Evolutionary conservation across 2,113 vertebrate genomes (phyloP).

Genomic region (Okapia johnstoni): DNA sequence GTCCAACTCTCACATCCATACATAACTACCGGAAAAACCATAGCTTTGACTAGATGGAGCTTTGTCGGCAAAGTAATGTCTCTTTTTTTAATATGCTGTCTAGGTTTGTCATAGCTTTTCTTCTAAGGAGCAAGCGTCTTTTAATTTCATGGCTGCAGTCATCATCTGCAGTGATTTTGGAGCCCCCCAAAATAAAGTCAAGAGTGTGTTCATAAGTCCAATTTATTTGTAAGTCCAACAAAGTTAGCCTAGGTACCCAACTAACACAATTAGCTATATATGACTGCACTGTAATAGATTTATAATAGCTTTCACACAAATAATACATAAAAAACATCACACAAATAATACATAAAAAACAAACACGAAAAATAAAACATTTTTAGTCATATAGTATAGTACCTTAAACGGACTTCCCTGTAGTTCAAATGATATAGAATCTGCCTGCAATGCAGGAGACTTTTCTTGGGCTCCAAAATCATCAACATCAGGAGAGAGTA

Average conservation of each 20-base stretch:
- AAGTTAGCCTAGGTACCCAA: neutral
- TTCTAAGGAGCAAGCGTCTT: neutral
- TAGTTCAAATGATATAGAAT: neutral
- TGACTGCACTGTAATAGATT: neutral
- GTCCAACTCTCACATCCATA: neutral
- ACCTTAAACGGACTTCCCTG: neutral
- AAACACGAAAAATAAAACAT: neutral
- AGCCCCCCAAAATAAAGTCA: neutral
- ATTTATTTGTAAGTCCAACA: neutral
- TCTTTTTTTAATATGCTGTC: neutral
- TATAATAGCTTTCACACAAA: neutral
- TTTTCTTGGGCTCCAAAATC: neutral
- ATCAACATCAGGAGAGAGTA: neutral
- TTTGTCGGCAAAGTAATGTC: neutral
- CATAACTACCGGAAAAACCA: neutral
- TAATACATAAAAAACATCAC: neutral
- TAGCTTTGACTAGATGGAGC: neutral
- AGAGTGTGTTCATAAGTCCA: neutral
- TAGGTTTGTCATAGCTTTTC: neutral
- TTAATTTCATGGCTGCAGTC: neutral
- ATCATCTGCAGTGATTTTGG: neutral
- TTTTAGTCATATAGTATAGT: neutral
- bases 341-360: neutral
- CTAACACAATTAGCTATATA: neutral
- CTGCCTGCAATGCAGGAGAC: neutral